phyloP scores from a whole-genome alignment of 1,140 invertebrate species.

The Caenorhabditis latens region DNA sequence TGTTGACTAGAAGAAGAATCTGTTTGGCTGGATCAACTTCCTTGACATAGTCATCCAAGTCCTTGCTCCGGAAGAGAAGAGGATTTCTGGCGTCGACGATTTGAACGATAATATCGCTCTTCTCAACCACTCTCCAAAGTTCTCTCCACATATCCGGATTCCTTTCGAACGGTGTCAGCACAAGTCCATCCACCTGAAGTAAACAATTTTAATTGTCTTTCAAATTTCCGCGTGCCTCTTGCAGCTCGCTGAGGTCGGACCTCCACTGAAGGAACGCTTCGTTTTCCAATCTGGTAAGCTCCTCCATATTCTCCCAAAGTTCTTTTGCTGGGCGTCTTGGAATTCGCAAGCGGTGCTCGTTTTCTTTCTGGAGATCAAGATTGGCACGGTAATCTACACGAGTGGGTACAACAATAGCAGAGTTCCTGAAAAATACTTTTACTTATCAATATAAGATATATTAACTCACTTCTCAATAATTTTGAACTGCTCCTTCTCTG shows the following conservation, averaged over 20 bases:
- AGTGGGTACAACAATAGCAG: constrained; percentile 82
- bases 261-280: constrained; percentile 74
- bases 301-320: constrained; percentile 71
- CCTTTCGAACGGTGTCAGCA: constrained; percentile 95
- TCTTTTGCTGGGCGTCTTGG: constrained; percentile 80
- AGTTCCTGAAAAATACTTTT: constrained; percentile 88
- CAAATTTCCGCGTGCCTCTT: constrained; percentile 71
- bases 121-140: constrained; percentile 96
- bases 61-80: constrained; percentile 90
- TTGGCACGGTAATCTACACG: constrained; percentile 82
- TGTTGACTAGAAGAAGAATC: constrained; percentile 92
- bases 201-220: constrained; percentile 29
- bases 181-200: constrained; percentile 82
- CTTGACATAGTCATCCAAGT: constrained; percentile 92
- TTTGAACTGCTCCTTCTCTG: constrained; percentile 74
- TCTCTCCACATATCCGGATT: constrained; percentile 99
- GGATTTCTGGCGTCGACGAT: constrained; percentile 98
- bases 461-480: constrained; percentile 69
- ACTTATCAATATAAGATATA: constrained; percentile 81
- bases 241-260: constrained; percentile 69
- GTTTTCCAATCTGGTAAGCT: constrained; percentile 71
- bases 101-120: constrained; percentile 93
- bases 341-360: constrained; percentile 84
- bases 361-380: constrained; percentile 82
- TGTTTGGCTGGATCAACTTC: constrained; percentile 85